phyloP scores from a whole-genome alignment of 2,888 invertebrate genomes.

The Orchestes rusci region DNA sequence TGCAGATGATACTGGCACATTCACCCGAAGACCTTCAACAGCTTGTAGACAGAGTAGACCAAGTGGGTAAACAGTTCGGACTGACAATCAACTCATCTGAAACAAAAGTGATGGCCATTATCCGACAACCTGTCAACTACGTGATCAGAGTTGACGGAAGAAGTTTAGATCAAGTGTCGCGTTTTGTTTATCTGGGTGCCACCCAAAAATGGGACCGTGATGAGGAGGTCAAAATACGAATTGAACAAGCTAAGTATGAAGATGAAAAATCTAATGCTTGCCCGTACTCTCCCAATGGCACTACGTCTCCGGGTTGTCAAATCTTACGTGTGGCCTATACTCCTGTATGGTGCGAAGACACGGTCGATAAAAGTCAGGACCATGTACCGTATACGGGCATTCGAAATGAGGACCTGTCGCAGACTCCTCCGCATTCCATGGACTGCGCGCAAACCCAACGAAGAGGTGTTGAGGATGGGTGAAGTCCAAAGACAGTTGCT shows the following conservation, averaged over 20 bases:
- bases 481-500: too few species aligned
- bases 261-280: neutral
- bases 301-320: neutral
- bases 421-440: too few species aligned
- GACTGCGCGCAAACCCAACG: neutral
- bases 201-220: neutral
- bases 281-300: neutral
- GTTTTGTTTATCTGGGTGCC: neutral
- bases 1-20: too few species aligned
- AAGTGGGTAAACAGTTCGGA: too few species aligned
- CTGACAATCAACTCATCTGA: too few species aligned
- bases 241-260: neutral
- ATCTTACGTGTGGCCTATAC: neutral
- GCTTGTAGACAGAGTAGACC: too few species aligned
- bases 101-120: too few species aligned
- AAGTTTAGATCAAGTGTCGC: neutral
- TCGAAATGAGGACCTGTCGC: neutral
- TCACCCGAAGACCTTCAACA: too few species aligned
- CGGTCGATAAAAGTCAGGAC: too few species aligned
- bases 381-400: neutral
- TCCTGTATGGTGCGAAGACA: neutral
- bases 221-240: neutral
- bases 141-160: too few species aligned
- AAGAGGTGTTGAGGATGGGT: slow-evolving; percentile 1
- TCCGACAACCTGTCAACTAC: too few species aligned